Base-by-base conservation (phyloP, 2,888 invertebrate genomes). In the Anagyrus pseudococci region DNA sequence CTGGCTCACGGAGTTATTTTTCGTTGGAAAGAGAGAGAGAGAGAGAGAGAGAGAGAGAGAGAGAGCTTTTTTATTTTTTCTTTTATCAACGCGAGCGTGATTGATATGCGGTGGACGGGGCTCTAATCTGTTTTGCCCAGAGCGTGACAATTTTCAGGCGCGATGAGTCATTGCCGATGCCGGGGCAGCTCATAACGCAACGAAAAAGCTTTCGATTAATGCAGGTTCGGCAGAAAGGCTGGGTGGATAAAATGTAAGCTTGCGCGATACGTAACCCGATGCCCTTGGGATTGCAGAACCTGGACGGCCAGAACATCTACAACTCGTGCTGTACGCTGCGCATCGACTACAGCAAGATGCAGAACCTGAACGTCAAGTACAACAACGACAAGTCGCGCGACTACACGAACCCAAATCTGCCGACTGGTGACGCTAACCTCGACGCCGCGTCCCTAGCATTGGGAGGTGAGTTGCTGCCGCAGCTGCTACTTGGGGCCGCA, bases 351-450 rank as follows among this genome's bases (percentile, higher is more conserved):
- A 97, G 97, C 75, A 99, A 99, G 85, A 89, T 99, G 89, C 92
- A 94, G 75, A 95, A 94, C 75, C 87, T 99, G 76, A 98, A 98
- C 84, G 98, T 99, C 73, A 97, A 98, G 83, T 99, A 97, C 87
- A 99, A 99, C 87, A 99, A 99, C 84, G 99, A 99, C 86, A 99
- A 99, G 85, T 97, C 96, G 67, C 88, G 98, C 67, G 99, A 99
- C 85, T 99, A 97, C 87, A 99, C 98, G 74, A 98, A 99, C 84
- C 98, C 98, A 56, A 92, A 92, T 81, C 88, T 99, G 81, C 98
- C 98, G 6, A 94, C 95, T 57, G 98, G 98, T 55, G 98, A 98
- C 73, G 85, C 86, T 33, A 85, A 86, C 65, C 84, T 86, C 70
- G 88, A 87, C 72, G 86, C 86, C 23, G 86, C 86, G 68, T 86